Conservation (phyloP, 2,113 vertebrate genomes). For the Ondatra zibethicus region DNA sequence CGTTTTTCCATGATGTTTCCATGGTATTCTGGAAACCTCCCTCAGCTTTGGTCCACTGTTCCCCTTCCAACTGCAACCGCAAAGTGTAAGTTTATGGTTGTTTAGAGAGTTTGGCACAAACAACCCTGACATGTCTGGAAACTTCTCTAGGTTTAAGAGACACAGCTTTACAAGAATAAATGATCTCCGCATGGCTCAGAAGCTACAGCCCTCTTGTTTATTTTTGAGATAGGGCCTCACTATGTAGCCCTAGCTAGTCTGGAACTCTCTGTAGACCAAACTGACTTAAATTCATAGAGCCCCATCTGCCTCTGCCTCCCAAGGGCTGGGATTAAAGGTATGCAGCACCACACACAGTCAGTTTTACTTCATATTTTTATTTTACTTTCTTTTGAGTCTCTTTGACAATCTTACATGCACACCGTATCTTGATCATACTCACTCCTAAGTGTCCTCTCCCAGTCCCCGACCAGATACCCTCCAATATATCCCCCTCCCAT, state of each 20-base stretch:
- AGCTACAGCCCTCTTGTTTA: background rate
- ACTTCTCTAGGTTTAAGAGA: background rate
- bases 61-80: background rate
- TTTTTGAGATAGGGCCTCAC: background rate
- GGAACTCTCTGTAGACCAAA: background rate
- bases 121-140: background rate
- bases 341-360: background rate
- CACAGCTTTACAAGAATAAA: background rate
- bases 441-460: background rate
- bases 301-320: background rate
- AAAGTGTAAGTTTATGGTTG: background rate
- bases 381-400: background rate
- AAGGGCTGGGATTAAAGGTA: background rate
- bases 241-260: background rate
- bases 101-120: constrained; percentile 10
- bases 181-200: background rate
- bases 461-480: background rate
- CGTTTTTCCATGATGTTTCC: background rate
- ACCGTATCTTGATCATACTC: background rate
- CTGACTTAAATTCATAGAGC: background rate
- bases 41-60: background rate
- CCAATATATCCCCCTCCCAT: background rate
- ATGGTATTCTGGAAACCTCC: background rate
- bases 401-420: background rate
- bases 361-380: background rate